Evolutionary conservation across 2,113 vertebrate genomes (phyloP).

Genomic region (Callocephalon fimbriatum): DNA sequence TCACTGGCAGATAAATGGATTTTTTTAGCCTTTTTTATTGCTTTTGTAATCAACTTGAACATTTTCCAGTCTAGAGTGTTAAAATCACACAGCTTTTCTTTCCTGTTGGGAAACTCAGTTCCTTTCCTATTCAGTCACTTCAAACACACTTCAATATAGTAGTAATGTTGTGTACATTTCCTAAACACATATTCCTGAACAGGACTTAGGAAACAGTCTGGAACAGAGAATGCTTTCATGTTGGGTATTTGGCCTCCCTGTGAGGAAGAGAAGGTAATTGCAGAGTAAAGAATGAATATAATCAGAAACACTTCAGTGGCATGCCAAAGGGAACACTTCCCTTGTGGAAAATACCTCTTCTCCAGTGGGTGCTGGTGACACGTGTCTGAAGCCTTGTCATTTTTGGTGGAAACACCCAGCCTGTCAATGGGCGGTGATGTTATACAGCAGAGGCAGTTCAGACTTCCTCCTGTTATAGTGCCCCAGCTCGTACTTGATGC

Average conservation of each 20-base stretch:
- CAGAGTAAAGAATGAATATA: background rate
- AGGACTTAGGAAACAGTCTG: background rate
- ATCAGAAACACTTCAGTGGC: background rate
- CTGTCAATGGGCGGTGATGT: background rate
- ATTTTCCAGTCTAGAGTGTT: background rate
- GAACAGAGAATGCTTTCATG: background rate
- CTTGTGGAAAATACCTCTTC: background rate
- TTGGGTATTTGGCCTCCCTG: background rate
- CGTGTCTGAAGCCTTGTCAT: background rate
- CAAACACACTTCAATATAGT: background rate
- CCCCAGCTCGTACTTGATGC: background rate
- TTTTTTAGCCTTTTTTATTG: background rate
- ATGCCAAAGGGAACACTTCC: background rate
- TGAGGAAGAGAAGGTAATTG: background rate
- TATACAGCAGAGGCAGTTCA: background rate
- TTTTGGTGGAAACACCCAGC: background rate
- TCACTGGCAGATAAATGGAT: background rate
- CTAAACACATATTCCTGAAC: background rate
- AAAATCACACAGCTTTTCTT: constrained; percentile 1
- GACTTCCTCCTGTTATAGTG: background rate
- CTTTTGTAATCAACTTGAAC: background rate
- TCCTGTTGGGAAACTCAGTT: background rate
- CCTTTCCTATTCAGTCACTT: constrained; percentile 7
- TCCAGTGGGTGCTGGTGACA: background rate
- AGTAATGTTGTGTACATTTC: background rate